Conservation (phyloP, 2,888 invertebrate species). For the Microplitis deprimator region DNA sequence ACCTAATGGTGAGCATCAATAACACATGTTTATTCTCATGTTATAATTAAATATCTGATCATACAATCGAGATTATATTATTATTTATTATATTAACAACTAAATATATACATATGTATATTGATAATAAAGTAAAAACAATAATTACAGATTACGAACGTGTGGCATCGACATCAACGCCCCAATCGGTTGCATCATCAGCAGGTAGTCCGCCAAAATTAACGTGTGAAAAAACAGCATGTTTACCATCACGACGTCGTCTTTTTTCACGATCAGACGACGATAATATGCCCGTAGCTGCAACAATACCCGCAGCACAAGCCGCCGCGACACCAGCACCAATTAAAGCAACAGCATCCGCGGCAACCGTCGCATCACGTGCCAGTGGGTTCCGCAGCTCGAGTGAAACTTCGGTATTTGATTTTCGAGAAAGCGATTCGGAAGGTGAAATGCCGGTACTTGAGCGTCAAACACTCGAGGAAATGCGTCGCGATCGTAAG, state of each 20-base stretch:
- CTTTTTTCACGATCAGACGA: conserved; percentile 78
- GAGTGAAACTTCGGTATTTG: conserved; percentile 78
- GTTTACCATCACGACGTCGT: conserved; percentile 70
- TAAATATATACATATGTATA: conserved; percentile 14
- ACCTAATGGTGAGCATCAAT: conserved; percentile 20
- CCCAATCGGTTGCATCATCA: conserved; percentile 62
- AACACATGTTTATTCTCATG: conserved; percentile 15
- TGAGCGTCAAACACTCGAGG: conserved; percentile 80
- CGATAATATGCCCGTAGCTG: conserved; percentile 58
- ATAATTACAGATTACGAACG: conserved; percentile 48
- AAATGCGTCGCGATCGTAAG: conserved; percentile 75
- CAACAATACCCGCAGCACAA: conserved; percentile 61
- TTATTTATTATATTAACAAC: conserved; percentile 1
- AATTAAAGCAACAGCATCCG: conserved; percentile 55
- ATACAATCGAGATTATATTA: not conserved
- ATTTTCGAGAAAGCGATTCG: conserved; percentile 77
- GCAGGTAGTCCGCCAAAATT: conserved; percentile 72
- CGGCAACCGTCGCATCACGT: conserved; percentile 65
- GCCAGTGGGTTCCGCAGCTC: conserved; percentile 74
- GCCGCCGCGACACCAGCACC: conserved; percentile 61
- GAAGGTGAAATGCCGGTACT: conserved; percentile 77
- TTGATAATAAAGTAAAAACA: conserved; percentile 25
- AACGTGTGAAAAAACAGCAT: conserved; percentile 69
- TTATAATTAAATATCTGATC: conserved; percentile 23
- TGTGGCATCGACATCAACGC: conserved; percentile 64